These are phyloP conservation scores for Sebastes itinus DNA, from an alignment of 2,797 vertebrate species.

Conservation along the genomic window DNA sequence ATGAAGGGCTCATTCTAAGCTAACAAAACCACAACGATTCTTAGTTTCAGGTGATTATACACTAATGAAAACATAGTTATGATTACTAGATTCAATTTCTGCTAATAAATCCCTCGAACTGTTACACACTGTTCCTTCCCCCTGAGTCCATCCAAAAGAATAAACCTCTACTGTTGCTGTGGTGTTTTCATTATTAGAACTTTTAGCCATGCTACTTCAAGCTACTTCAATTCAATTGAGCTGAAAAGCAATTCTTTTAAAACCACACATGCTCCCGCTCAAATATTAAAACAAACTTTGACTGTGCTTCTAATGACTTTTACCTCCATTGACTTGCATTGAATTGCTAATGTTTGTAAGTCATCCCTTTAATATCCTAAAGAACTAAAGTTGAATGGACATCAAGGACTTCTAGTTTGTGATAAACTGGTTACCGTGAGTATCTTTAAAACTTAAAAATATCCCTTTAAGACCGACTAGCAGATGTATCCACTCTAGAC, in stretches of 20 bases:
- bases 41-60: too few species aligned
- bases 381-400: not conserved
- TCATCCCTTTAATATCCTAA: not conserved
- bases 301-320: slow-evolving; percentile 5
- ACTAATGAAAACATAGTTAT: too few species aligned
- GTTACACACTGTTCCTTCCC: too few species aligned
- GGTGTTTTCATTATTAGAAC: not conserved
- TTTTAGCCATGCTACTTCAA: not conserved
- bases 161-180: not conserved
- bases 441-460: slow-evolving; percentile 34
- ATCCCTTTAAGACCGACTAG: slow-evolving; percentile 55
- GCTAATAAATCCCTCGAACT: too few species aligned
- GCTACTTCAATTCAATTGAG: not conserved
- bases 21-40: too few species aligned
- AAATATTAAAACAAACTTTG: not conserved
- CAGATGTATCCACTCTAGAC: slow-evolving; percentile 76
- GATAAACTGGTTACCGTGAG: slow-evolving; percentile 13
- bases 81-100: too few species aligned
- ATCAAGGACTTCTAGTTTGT: not conserved
- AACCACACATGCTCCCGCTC: not conserved
- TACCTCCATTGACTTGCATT: not conserved
- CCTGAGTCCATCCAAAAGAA: not conserved
- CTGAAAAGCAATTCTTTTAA: not conserved
- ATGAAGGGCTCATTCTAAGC: too few species aligned
- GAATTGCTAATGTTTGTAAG: slow-evolving; percentile 1